A percentile compares a stretch with the other conserved stretches of the same genome.
Evolutionary conservation across 1,140 invertebrate species (phyloP).

Genomic region (Drosophila elegans): DNA sequence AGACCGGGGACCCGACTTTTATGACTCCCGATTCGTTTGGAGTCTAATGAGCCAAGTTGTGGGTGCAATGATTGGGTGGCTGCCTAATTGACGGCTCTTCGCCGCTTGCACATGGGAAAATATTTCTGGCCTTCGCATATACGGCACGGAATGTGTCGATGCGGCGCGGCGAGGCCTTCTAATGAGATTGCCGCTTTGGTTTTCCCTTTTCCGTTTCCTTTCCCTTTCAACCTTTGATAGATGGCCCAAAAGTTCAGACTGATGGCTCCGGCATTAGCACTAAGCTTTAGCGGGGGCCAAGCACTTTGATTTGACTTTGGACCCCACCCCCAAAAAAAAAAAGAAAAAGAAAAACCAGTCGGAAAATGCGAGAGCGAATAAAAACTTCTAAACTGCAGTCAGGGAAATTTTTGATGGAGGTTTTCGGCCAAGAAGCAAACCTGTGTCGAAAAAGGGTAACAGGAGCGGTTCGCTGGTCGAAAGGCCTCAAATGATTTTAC

Average conservation of each 20-base stretch:
- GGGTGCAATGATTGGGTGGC: conserved; percentile 60
- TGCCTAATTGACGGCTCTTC: conserved; percentile 58
- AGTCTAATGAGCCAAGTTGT: conserved; percentile 75
- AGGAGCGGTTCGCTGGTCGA: conserved; percentile 46
- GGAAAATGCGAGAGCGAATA: conserved; percentile 36
- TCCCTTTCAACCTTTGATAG: conserved; percentile 51
- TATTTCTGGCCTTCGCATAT: conserved; percentile 20
- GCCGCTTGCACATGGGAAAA: conserved; percentile 46
- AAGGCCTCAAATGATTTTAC: background rate
- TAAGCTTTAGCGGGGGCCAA: conserved; percentile 44
- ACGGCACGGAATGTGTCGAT: conserved; percentile 10
- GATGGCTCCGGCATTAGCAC: conserved; percentile 56
- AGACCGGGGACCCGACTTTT: conserved; percentile 42
- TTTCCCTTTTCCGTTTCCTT: conserved; percentile 18
- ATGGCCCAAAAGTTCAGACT: conserved; percentile 64
- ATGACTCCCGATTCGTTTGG: conserved; percentile 75
- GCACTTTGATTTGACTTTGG: conserved; percentile 81
- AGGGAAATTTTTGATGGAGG: conserved; percentile 68
- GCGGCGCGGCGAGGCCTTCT: conserved; percentile 31
- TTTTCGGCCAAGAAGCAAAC: conserved; percentile 42
- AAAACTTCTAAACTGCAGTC: conserved; percentile 70
- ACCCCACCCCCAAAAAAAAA: conserved; percentile 9
- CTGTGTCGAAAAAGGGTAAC: conserved; percentile 12
- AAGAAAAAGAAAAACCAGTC: background rate
- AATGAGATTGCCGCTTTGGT: conserved; percentile 49